Conservation (phyloP, 2,888 invertebrate species). For the Scaptomyza tumidula region DNA sequence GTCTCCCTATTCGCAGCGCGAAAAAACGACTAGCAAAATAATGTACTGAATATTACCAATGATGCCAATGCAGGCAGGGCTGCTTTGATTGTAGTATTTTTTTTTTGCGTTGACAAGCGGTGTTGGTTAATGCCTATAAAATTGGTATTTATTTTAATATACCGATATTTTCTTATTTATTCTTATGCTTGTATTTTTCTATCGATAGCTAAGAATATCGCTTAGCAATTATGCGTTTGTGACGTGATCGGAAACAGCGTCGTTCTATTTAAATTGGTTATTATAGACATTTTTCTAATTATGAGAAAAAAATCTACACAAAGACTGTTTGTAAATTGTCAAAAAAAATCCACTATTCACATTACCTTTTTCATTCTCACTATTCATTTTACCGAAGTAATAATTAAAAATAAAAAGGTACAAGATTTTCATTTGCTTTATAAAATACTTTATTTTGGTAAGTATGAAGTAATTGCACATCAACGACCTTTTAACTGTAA, state of each 20-base stretch:
- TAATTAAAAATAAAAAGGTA: no score
- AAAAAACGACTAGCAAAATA: constrained; percentile 22
- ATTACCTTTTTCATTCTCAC: no score
- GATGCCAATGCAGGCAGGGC: constrained; percentile 33
- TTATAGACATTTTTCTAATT: neutral
- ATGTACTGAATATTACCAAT: constrained; percentile 48
- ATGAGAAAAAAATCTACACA: neutral
- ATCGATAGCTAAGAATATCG: neutral
- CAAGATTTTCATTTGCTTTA: no score
- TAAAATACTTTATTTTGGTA: constrained; percentile 37
- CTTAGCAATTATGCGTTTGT: neutral
- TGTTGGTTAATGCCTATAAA: neutral
- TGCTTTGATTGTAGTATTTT: constrained; percentile 11
- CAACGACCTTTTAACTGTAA: neutral
- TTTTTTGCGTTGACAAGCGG: neutral
- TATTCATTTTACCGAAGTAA: no score
- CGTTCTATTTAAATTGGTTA: neutral
- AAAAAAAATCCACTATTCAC: no score
- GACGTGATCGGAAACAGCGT: neutral
- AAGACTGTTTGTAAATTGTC: no score
- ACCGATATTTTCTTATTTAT: neutral
- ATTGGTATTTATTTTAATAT: neutral
- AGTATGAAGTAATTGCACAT: constrained; percentile 10
- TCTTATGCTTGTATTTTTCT: no score
- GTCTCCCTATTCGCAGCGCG: constrained; percentile 46